Evolutionary conservation across 1,140 invertebrate species (phyloP).

Genomic region (Papilio machaon): DNA sequence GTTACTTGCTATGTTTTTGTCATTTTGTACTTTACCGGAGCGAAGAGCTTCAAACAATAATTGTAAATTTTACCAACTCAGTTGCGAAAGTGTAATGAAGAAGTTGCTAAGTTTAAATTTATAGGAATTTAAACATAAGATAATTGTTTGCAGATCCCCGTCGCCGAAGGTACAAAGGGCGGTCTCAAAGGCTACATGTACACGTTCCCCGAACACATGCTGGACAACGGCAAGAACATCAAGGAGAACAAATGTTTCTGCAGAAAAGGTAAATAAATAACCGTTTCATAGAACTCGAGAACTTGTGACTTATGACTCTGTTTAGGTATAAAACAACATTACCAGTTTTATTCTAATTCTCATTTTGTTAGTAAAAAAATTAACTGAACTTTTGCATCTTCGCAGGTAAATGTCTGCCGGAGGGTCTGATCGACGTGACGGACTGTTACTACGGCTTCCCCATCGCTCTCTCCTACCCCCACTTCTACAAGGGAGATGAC

Average conservation of each 20-base stretch:
- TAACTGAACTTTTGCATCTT: not conserved
- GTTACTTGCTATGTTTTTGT: too few species aligned
- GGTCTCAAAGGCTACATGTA: slow-evolving; percentile 86
- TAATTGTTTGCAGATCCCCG: slow-evolving; percentile 80
- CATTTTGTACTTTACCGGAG: too few species aligned
- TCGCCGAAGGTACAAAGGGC: slow-evolving; percentile 81
- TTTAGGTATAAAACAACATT: not conserved
- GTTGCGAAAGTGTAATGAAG: not conserved
- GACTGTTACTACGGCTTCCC: slow-evolving; percentile 94
- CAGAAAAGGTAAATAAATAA: slow-evolving; percentile 76
- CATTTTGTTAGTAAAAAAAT: not conserved
- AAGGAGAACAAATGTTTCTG: slow-evolving; percentile 91
- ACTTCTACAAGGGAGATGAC: slow-evolving; percentile 90
- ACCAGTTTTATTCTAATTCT: too few species aligned
- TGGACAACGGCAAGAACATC: slow-evolving; percentile 88
- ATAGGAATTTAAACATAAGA: not conserved
- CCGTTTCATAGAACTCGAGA: too few species aligned
- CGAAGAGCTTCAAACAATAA: too few species aligned
- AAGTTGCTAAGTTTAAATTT: not conserved
- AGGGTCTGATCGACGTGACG: slow-evolving; percentile 89
- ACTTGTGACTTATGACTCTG: too few species aligned
- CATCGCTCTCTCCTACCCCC: slow-evolving; percentile 93
- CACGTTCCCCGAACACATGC: slow-evolving; percentile 87
- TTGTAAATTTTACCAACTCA: too few species aligned
- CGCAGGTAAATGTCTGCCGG: slow-evolving; percentile 85